Evolutionary conservation across 2,888 invertebrate genomes (phyloP).

Genomic region (Tortrix viridana): DNA sequence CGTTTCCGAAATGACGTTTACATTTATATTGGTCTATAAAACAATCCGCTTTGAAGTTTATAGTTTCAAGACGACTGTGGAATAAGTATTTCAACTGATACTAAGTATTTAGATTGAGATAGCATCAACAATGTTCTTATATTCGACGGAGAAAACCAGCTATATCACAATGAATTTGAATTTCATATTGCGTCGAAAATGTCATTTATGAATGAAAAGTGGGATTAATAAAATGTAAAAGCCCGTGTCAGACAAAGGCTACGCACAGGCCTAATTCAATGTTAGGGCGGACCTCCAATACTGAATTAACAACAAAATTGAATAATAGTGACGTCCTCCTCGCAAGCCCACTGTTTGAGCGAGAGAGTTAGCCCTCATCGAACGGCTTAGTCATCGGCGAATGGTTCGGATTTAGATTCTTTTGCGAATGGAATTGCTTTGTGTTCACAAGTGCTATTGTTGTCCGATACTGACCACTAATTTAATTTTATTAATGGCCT

Average conservation of each 20-base stretch:
- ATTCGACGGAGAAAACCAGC: neutral
- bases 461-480: slow-evolving; percentile 61
- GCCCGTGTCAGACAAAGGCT: slow-evolving; percentile 6
- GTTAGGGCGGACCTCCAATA: slow-evolving; percentile 9
- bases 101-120: slow-evolving; percentile 12
- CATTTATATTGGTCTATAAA: slow-evolving; percentile 27
- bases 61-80: slow-evolving; percentile 17
- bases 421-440: slow-evolving; percentile 53
- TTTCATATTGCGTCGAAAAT: neutral
- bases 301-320: slow-evolving; percentile 33
- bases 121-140: slow-evolving; percentile 7
- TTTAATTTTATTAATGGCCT: slow-evolving; percentile 70
- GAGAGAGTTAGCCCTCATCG: slow-evolving; percentile 19
- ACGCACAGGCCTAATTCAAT: slow-evolving; percentile 12
- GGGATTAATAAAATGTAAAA: slow-evolving; percentile 18
- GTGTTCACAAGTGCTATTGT: slow-evolving; percentile 59
- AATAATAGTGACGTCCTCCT: slow-evolving; percentile 26
- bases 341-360: slow-evolving; percentile 21
- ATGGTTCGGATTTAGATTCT: slow-evolving; percentile 46
- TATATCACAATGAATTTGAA: neutral
- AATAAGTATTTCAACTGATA: slow-evolving; percentile 16
- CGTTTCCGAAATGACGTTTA: slow-evolving; percentile 8
- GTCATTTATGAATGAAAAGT: slow-evolving; percentile 1
- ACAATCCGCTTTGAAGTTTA: slow-evolving; percentile 22
- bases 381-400: slow-evolving; percentile 26